phyloP scores from a whole-genome alignment of 2,113 vertebrate genomes.

The Trogon melanurus region DNA sequence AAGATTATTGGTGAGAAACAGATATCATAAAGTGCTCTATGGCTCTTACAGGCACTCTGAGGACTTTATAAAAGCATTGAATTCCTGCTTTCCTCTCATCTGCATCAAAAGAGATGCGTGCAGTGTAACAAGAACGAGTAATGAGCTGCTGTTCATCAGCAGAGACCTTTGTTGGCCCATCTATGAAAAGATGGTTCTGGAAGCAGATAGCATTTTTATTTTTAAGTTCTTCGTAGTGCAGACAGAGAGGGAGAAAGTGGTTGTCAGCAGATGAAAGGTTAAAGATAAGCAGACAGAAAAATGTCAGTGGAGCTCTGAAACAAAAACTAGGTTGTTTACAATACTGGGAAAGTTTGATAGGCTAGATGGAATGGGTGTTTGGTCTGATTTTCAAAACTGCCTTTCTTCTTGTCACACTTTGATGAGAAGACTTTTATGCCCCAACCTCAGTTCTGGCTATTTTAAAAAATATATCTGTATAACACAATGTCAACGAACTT shows the following conservation, averaged over 20 bases:
- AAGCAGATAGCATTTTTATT: background rate
- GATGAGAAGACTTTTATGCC: background rate
- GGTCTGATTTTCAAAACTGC: background rate
- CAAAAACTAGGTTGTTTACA: background rate
- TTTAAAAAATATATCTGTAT: background rate
- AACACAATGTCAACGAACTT: background rate
- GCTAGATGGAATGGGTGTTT: background rate
- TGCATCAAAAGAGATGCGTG: background rate
- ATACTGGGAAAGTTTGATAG: background rate
- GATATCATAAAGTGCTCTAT: background rate
- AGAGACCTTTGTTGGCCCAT: slow-evolving; percentile 22
- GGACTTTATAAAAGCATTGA: background rate
- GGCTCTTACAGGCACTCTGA: background rate
- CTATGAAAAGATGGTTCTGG: background rate
- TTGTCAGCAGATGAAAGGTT: background rate
- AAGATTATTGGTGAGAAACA: background rate
- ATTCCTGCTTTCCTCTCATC: background rate
- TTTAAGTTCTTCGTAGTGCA: background rate
- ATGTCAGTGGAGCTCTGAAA: background rate
- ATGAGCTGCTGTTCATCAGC: background rate
- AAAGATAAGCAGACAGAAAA: background rate
- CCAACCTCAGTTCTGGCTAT: background rate
- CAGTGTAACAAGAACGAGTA: background rate
- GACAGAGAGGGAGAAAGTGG: background rate
- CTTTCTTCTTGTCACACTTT: background rate